phyloP scores from a whole-genome alignment of 2,113 vertebrate species.

The Bos indicus region DNA sequence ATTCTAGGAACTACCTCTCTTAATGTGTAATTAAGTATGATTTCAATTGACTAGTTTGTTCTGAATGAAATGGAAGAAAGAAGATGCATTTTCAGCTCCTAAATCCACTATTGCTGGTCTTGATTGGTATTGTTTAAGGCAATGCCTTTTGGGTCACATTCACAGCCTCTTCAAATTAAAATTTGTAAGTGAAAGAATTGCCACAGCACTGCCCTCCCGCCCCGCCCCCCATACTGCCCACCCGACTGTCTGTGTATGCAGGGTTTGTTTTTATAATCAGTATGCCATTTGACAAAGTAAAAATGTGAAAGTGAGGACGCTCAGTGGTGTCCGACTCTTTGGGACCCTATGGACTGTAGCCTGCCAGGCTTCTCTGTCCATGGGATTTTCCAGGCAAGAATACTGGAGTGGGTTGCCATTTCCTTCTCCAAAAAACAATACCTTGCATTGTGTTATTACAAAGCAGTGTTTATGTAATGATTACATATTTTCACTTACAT shows the following conservation, averaged over 20 bases:
- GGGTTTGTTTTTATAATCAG: not conserved
- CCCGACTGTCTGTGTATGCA: not conserved
- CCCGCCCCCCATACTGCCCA: not conserved
- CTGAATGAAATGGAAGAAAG: not conserved
- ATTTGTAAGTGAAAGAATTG: not conserved
- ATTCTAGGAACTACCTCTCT: not conserved
- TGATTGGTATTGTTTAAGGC: not conserved
- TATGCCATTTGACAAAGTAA: not conserved
- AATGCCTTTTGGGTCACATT: not conserved
- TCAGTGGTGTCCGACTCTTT: not conserved
- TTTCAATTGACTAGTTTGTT: not conserved
- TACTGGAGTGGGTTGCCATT: not conserved
- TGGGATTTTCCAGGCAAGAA: not conserved
- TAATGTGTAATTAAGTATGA: not conserved
- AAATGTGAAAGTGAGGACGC: not conserved
- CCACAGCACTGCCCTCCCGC: not conserved
- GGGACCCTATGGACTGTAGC: not conserved
- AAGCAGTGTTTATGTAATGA: slow-evolving; percentile 16
- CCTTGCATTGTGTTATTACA: slow-evolving; percentile 30
- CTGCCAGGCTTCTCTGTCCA: not conserved
- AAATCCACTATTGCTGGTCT: not conserved
- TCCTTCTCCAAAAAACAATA: not conserved
- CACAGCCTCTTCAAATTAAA: slow-evolving; percentile 1
- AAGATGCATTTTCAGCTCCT: not conserved
- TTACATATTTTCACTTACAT: slow-evolving; percentile 30